phyloP scores from a whole-genome alignment of 2,888 invertebrate genomes.

The Thumatha senex region DNA sequence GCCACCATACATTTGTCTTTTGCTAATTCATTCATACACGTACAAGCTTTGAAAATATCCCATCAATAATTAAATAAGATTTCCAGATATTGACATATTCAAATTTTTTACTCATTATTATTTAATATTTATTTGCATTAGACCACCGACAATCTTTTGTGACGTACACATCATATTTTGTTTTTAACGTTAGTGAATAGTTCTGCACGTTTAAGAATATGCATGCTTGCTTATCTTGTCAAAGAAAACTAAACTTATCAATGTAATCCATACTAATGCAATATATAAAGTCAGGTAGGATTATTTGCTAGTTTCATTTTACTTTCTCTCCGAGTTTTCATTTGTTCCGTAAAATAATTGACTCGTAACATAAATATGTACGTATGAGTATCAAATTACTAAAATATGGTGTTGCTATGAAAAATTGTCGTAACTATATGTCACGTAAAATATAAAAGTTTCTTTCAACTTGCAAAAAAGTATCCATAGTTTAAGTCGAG shows the following conservation, averaged over 20 bases:
- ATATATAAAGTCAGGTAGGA: not conserved
- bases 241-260: not conserved
- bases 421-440: too few species aligned
- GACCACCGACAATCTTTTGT: not conserved
- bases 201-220: not conserved
- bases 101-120: constrained; percentile 37
- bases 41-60: too few species aligned
- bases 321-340: too few species aligned
- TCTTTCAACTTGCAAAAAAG: too few species aligned
- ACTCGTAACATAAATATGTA: too few species aligned
- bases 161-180: not conserved
- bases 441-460: not conserved
- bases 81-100: constrained; percentile 8
- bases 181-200: not conserved
- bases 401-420: too few species aligned
- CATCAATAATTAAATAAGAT: not conserved
- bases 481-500: too few species aligned
- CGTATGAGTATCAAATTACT: too few species aligned
- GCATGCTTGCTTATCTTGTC: not conserved
- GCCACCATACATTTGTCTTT: too few species aligned
- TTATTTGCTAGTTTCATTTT: not conserved
- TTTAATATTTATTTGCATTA: constrained; percentile 25
- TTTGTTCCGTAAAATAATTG: too few species aligned
- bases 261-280: not conserved
- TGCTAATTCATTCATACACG: too few species aligned